Base-by-base conservation (phyloP, 2,888 invertebrate genomes). In the Ophioninae sp. region DNA sequence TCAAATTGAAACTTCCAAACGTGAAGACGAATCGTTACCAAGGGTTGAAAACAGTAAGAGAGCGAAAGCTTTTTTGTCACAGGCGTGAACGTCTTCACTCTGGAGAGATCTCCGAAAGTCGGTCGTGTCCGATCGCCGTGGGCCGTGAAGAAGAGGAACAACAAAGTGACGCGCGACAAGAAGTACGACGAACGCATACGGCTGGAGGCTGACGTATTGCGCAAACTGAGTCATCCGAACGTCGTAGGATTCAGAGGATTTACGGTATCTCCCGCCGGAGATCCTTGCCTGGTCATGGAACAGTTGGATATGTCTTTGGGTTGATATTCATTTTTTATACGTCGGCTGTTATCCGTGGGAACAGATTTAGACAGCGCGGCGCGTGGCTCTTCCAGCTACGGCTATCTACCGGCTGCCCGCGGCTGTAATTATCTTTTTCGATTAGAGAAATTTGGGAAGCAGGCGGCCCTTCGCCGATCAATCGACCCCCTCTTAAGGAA, bases 141-240 rank as follows among this genome's bases (percentile, higher is more conserved):
- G 97, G 97, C 97, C 0, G 93, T 98, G 0, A 98, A 98, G 90
- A 96, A 96, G 92, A 91, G 97, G 0, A 95, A 94, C 86, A 94
- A 93, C 21, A 94, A 94, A 87, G 84, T 88, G 7, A 85, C 85
- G 1, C 87, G 88, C 67, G 92, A 90, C 85, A 87, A 93, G 0
- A 93, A 93, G 85, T 93, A 94, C 2, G 92, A 92, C 70, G 93
- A 94, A 23, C 94, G 97, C 0, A 93, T 97, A 61, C 93, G 94
- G 83, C 93, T 94, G 0, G 98, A 98, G 92, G 97, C 97, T 0
- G 94, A 95, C 23, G 94, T 97, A 67, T 93, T 97, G 20, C 94
- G 94, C 68, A 93, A 94, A 86, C 90, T 98, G 87, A 94, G 95
- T 0, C 97, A 98, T 93, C 96, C 97, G 0, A 97, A 98, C 89